Percentiles rank a stretch among this genome's conserved stretches.
phyloP scores from a whole-genome alignment of 2,888 invertebrate genomes.

The Standfussiana lucernea region DNA sequence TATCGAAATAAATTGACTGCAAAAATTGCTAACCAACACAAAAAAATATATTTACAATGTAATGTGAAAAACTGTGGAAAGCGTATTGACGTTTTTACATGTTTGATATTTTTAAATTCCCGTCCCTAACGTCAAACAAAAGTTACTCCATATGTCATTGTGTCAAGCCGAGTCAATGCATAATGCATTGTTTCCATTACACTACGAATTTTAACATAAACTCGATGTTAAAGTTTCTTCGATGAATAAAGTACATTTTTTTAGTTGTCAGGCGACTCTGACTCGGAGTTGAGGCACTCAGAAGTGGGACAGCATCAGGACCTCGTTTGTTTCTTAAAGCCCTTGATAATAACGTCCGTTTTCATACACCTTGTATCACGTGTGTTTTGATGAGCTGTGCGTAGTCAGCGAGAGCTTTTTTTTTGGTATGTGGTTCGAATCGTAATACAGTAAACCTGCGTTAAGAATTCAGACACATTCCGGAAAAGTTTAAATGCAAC shows the following conservation, averaged over 20 bases:
- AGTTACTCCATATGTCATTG: conserved; percentile 88
- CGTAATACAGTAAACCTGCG: conserved; percentile 43
- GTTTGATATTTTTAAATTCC: conserved; percentile 83
- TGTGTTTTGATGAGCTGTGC: conserved; percentile 46
- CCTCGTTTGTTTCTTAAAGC: conserved; percentile 73
- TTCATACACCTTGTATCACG: conserved; percentile 33
- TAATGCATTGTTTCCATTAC: conserved; percentile 90
- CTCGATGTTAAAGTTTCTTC: conserved; percentile 88
- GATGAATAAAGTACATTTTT: conserved; percentile 88
- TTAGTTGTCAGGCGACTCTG: conserved; percentile 77
- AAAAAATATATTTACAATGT: conserved; percentile 77
- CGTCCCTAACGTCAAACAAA: conserved; percentile 86
- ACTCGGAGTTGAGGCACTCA: conserved; percentile 68
- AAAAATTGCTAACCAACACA: conserved; percentile 78
- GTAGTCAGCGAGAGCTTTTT: conserved; percentile 46
- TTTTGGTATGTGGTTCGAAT: conserved; percentile 41
- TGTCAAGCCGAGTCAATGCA: conserved; percentile 85
- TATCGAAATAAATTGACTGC: conserved; percentile 80
- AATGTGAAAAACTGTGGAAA: conserved; percentile 83
- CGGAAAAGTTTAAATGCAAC: conserved; percentile 33
- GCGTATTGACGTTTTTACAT: conserved; percentile 76
- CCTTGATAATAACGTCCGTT: conserved; percentile 54
- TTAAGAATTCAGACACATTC: conserved; percentile 52
- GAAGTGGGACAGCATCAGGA: conserved; percentile 72
- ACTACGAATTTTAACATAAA: conserved; percentile 90